Base-by-base conservation (phyloP, 2,797 vertebrate species). In the Crenuchus spilurus region DNA sequence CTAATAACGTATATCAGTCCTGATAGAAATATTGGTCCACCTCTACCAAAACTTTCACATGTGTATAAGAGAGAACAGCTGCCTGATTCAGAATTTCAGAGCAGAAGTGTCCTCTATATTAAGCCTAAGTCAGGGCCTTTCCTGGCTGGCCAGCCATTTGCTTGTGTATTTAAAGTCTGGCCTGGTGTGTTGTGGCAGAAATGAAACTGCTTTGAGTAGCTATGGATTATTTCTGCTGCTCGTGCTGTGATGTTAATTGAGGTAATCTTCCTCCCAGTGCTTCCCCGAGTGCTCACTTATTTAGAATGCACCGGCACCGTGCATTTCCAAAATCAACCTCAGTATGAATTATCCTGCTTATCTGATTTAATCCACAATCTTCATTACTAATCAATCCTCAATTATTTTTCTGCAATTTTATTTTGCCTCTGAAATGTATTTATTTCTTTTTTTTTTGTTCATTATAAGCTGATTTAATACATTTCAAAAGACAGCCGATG, bases 241-340 rank as follows among this genome's bases (percentile, higher is more conserved):
- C 85, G 84, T 61, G 79, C 87, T 87, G 87, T 80, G 87, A 84
- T 84, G 84, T 89, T 89, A 87, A 91, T 88, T 89, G 87, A 88
- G 84, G 80, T 79, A 82, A 84, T 88, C 82, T 83, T 85, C 72
- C 79, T 83, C 83, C 78, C 81, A 82, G 77, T 24, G 75, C 68
- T 76, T 85, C 76, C 65, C 44, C 20, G 44, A 70, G 75, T 76
- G 41, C 58, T 82, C 78, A 57, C 74, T 87, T 76, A 69, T 80
- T 79, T 75, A 70, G 72, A 76, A 49, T 71, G 71, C 75, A 49
- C 62, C 78, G 58, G 72, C 67, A 2, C 68, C 44, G 2, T 26
- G 33, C 49, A 26, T 37, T 71, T 80, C 49, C 70, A 72, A 69
- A 79, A 82, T 60, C 8, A 77, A 54, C 60, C 48, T 37, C 55